A percentile compares a stretch with the other conserved stretches of the same genome.
phyloP scores from a whole-genome alignment of 2,888 invertebrate species.

The Geotrupes spiniger region DNA sequence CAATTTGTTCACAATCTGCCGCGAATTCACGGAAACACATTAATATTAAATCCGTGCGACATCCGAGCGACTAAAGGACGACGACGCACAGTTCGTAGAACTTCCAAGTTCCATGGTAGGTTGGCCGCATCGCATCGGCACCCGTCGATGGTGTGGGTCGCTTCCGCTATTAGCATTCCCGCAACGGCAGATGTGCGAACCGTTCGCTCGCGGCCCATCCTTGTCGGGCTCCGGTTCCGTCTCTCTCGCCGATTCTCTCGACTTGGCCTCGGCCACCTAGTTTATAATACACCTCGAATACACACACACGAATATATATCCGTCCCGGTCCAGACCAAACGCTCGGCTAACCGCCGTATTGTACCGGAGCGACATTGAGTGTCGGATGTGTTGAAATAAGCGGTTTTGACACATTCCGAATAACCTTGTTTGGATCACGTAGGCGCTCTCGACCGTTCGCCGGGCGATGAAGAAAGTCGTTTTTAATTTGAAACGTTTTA shows the following conservation, averaged over 20 bases:
- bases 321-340: conserved; percentile 14
- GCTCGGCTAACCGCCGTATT: neutral
- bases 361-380: neutral
- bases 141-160: conserved; percentile 34
- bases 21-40: conserved; percentile 24
- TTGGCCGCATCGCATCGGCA: conserved; percentile 12
- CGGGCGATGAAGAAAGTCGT: too few relatives aligned
- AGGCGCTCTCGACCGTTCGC: too few relatives aligned
- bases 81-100: conserved; percentile 15
- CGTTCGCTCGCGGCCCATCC: conserved; percentile 25
- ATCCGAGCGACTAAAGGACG: conserved; percentile 18
- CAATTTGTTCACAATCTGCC: conserved; percentile 16
- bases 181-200: conserved; percentile 42
- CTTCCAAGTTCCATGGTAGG: conserved; percentile 15
- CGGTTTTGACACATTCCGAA: conserved; percentile 3
- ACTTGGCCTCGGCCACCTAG: conserved; percentile 20
- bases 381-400: conserved; percentile 6
- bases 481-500: too few relatives aligned
- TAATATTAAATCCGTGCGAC: conserved; percentile 24
- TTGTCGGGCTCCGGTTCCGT: conserved; percentile 12
- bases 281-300: conserved; percentile 21
- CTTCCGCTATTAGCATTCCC: conserved; percentile 45
- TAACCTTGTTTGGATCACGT: too few relatives aligned
- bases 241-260: conserved; percentile 7
- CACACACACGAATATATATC: too few relatives aligned